Evolutionary conservation across 2,888 invertebrate species (phyloP).

Genomic region (Stenodera caucasica): DNA sequence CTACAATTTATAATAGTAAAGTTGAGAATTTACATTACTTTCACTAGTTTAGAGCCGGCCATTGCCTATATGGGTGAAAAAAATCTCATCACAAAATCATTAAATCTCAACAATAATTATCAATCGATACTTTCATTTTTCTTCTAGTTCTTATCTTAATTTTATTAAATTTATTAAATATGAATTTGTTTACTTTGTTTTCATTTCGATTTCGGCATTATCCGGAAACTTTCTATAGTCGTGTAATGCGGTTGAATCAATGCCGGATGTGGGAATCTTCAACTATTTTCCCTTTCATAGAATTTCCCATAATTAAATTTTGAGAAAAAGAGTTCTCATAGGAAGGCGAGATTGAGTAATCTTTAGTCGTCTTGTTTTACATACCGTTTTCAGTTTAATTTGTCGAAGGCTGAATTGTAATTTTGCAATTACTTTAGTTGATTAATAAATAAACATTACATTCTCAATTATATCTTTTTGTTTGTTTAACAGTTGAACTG

Average conservation of each 20-base stretch:
- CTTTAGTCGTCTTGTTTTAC: not conserved
- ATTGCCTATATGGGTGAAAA: not conserved
- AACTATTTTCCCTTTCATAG: not conserved
- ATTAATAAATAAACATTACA: too few relatives aligned
- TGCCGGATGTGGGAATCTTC: conserved; percentile 11
- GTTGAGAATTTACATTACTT: conserved; percentile 9
- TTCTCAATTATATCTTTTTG: too few relatives aligned
- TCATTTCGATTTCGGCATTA: not conserved
- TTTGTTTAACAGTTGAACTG: too few relatives aligned
- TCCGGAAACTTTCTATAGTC: conserved; percentile 12
- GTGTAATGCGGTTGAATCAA: not conserved
- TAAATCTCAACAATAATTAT: too few relatives aligned
- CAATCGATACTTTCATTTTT: not conserved
- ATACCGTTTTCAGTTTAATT: too few relatives aligned
- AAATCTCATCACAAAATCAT: not conserved
- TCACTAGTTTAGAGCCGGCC: conserved; percentile 17
- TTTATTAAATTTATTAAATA: not conserved
- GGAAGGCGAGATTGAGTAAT: not conserved
- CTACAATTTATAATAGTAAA: conserved; percentile 16
- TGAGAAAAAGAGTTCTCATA: not conserved
- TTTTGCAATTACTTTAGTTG: not conserved
- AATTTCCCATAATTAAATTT: not conserved
- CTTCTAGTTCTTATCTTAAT: too few relatives aligned
- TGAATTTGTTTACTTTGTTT: not conserved
- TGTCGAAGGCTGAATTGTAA: not conserved